Conservation (phyloP, 2,113 vertebrate species). For the Bubo blakistoni region DNA sequence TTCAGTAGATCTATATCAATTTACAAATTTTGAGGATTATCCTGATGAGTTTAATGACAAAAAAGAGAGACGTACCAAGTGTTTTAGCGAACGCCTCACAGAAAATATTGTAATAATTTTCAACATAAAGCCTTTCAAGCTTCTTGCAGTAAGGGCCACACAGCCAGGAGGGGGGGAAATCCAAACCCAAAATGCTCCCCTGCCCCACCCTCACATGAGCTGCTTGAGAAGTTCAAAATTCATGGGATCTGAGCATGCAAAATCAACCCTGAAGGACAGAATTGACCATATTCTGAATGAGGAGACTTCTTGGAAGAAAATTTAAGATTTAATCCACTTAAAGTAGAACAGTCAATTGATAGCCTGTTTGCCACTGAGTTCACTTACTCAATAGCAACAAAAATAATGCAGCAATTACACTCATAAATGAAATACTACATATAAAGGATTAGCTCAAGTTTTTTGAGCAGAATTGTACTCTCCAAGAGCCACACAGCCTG, state of each 20-base stretch:
- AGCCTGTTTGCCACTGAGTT: not conserved
- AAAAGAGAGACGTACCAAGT: not conserved
- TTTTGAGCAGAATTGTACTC: not conserved
- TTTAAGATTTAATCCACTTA: constrained; percentile 4
- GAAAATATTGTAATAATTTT: not conserved
- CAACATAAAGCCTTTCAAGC: not conserved
- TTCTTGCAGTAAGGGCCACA: not conserved
- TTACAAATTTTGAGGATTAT: not conserved
- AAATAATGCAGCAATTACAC: not conserved
- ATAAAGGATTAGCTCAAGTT: constrained; percentile 4
- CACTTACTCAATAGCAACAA: not conserved
- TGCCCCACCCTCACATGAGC: not conserved
- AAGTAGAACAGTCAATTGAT: not conserved
- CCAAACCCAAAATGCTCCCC: not conserved
- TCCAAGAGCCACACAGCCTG: not conserved
- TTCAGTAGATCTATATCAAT: not conserved
- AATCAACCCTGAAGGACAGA: not conserved
- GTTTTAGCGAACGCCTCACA: not conserved
- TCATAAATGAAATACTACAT: not conserved
- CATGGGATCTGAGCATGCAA: not conserved
- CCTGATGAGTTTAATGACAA: not conserved
- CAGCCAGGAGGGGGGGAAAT: rapidly evolving
- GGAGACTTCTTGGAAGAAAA: not conserved
- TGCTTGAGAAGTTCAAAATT: not conserved
- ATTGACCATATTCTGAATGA: not conserved